phyloP scores from a whole-genome alignment of 1,140 invertebrate species.

The Bombus waltoni region DNA sequence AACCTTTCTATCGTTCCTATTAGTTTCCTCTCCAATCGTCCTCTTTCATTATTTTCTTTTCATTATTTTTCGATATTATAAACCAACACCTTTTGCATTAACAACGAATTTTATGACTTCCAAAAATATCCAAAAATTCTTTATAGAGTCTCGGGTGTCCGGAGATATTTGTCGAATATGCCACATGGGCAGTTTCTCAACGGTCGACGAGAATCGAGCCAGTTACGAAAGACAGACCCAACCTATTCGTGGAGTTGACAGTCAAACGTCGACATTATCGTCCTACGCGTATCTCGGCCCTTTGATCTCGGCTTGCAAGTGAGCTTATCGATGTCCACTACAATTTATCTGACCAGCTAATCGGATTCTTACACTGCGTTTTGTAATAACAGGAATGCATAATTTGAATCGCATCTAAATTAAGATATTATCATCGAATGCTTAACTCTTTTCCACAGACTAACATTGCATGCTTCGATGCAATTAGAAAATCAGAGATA shows the following conservation, averaged over 20 bases:
- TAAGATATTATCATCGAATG: not conserved
- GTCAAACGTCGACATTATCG: constrained; percentile 62
- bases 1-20: too few species aligned
- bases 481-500: not conserved
- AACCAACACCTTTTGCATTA: too few species aligned
- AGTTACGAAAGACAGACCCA: constrained; percentile 51
- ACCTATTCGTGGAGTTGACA: constrained; percentile 46
- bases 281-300: constrained; percentile 70
- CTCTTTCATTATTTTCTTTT: too few species aligned
- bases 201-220: constrained; percentile 54
- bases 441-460: not conserved
- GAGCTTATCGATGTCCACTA: constrained; percentile 47
- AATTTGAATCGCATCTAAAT: not conserved
- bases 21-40: too few species aligned
- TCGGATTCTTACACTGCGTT: not conserved
- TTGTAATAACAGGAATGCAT: not conserved
- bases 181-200: constrained; percentile 76
- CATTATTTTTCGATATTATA: too few species aligned
- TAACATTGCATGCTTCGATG: not conserved
- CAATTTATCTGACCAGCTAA: not conserved
- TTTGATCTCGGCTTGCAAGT: constrained; percentile 80
- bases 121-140: not conserved
- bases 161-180: constrained; percentile 80
- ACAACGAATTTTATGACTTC: not conserved
- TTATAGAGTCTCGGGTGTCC: constrained; percentile 45